These are phyloP conservation scores for Caenorhabditis japonica DNA, from an alignment of 2,888 invertebrate species.

Conservation along the genomic window DNA sequence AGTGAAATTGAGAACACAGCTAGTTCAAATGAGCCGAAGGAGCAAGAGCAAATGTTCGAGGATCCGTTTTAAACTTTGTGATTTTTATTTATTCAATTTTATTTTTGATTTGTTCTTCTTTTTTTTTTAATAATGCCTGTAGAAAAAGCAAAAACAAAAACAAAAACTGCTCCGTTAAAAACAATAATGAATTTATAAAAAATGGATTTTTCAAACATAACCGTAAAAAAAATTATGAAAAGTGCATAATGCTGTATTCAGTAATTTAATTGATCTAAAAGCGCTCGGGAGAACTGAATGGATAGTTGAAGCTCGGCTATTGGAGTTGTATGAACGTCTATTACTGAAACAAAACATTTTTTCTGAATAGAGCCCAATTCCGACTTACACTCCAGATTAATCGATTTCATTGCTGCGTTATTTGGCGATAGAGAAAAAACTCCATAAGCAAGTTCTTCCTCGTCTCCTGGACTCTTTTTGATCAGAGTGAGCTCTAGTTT, in stretches of 20 bases:
- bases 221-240: no score
- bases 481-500: slow-evolving; percentile 68
- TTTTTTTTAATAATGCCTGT: no score
- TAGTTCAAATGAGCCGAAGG: slow-evolving; percentile 56
- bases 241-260: background rate
- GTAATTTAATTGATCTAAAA: slow-evolving; percentile 25
- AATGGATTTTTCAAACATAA: no score
- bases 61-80: slow-evolving; percentile 69
- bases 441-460: slow-evolving; percentile 72
- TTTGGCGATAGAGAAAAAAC: slow-evolving; percentile 58
- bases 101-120: no score
- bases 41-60: slow-evolving; percentile 74
- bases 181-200: no score
- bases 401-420: slow-evolving; percentile 24
- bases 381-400: slow-evolving; percentile 55
- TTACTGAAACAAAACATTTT: slow-evolving; percentile 55
- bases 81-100: background rate
- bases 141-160: no score
- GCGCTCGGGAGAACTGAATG: slow-evolving; percentile 57
- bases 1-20: slow-evolving; percentile 72
- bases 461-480: slow-evolving; percentile 54
- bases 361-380: background rate
- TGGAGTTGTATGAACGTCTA: slow-evolving; percentile 59
- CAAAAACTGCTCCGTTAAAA: no score
- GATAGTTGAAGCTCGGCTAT: slow-evolving; percentile 66